Evolutionary conservation across 2,888 invertebrate species (phyloP), one percentile per base, ranked within the genome.

Genomic region (Pharmacophagus antenor): DNA sequence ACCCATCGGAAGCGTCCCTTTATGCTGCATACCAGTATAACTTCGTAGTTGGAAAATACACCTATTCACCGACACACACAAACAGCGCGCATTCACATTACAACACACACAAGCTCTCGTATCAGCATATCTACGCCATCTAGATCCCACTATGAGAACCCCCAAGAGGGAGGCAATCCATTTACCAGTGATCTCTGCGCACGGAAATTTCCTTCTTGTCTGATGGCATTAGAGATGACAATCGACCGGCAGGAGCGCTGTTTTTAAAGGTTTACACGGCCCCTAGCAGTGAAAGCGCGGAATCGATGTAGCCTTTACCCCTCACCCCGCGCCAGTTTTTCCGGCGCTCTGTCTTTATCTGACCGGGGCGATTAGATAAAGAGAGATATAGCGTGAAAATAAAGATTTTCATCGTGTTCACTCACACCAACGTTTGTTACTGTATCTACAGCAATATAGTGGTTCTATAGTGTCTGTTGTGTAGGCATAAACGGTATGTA

Each of bases 321-420:
- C 89, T 81, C 88, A 72, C 83, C 84, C 88, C 88, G 84, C 89
- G 74, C 82, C 88, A 88, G 89, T 90, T 90, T 90, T 90, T 90
- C 90, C 88, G 87, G 85, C 82, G 83, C 79, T 88, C 89, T 83
- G 88, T 90, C 90, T 89, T 90, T 90, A 90, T 90, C 89, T 84
- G 88, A 84, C 88, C 80, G 79, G 71, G 71, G 85, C 86, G 89
- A 90, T 90, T 90, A 90, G 89, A 90, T 90, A 90, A 90, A 88
- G 90, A 90, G 85, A 90, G 90, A 90, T 90, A 90, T 86, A 90
- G 89, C 89, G 89, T 90, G 88, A 90, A 90, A 90, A 90, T 90
- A 90, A 90, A 90, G 90, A 90, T 90, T 90, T 90, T 90, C 90
- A 90, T 89, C 90, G 90, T 89, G 89, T 89, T 87, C 88, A 89